Conservation (phyloP, 1,140 invertebrate genomes). For the Oedothorax gibbosus region DNA sequence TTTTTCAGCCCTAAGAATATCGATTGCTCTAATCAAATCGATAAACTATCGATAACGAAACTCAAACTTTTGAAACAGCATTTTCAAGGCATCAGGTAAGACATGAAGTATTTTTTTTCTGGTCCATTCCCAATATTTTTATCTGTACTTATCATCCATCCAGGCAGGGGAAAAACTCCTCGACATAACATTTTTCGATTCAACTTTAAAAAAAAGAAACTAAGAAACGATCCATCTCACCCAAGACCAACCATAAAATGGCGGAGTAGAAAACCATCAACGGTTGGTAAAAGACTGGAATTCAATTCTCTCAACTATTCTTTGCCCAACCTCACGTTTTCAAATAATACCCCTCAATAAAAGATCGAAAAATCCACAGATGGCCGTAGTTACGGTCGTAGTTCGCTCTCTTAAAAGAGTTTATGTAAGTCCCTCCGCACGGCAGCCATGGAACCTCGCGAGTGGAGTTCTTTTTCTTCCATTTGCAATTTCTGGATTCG, state of each 20-base stretch:
- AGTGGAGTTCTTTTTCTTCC: background rate
- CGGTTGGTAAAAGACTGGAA: background rate
- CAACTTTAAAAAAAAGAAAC: too few relatives aligned
- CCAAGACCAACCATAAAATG: background rate
- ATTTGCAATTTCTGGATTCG: background rate
- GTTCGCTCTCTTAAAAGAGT: conserved; percentile 1
- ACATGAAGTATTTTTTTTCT: too few relatives aligned
- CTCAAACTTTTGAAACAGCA: too few relatives aligned
- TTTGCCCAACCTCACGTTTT: conserved; percentile 44
- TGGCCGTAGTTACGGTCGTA: conserved; percentile 18
- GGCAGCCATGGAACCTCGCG: conserved; percentile 7
- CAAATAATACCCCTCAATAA: conserved; percentile 52
- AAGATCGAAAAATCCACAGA: conserved; percentile 50
- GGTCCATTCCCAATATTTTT: too few relatives aligned
- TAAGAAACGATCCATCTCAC: too few relatives aligned
- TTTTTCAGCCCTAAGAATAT: too few relatives aligned
- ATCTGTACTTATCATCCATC: too few relatives aligned
- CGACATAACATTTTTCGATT: too few relatives aligned
- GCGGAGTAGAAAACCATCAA: conserved; percentile 12
- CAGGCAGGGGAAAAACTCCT: too few relatives aligned
- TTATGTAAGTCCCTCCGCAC: background rate
- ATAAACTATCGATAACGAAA: too few relatives aligned
- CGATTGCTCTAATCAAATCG: too few relatives aligned
- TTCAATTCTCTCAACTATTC: conserved; percentile 37
- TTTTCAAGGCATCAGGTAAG: too few relatives aligned